These are phyloP conservation scores for Eueides isabella DNA, from an alignment of 1,140 invertebrate species.

Conservation along the genomic window DNA sequence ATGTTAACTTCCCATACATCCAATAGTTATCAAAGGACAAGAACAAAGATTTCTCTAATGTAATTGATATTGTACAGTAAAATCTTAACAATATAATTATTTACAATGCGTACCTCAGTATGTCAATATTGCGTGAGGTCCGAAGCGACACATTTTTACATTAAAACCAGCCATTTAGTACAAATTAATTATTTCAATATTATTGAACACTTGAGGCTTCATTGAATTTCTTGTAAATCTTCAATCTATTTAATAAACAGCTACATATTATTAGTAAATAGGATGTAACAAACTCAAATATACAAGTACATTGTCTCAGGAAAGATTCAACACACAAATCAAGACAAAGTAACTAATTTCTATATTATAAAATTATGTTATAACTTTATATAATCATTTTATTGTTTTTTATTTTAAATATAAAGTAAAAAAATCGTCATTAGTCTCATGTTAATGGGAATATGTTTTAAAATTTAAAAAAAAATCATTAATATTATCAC, in stretches of 20 bases:
- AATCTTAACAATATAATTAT: constrained; percentile 78
- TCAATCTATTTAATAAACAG: constrained; percentile 7
- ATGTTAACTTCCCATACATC: constrained; percentile 33
- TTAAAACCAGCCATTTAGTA: constrained; percentile 61
- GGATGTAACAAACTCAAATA: neutral
- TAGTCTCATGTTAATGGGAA: too few species aligned
- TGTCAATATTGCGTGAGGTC: constrained; percentile 63
- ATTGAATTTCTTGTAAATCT: constrained; percentile 14
- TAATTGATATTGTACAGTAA: constrained; percentile 65
- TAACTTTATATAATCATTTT: too few species aligned
- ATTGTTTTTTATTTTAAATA: too few species aligned
- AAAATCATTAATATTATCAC: too few species aligned
- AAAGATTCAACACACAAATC: neutral
- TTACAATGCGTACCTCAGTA: constrained; percentile 73
- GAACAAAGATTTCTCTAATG: constrained; percentile 29
- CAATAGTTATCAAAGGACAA: constrained; percentile 30
- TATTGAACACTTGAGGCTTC: constrained; percentile 71
- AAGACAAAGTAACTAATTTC: neutral
- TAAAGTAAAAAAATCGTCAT: too few species aligned
- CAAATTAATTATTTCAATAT: constrained; percentile 54
- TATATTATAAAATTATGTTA: neutral
- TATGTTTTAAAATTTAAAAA: too few species aligned
- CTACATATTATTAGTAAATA: constrained; percentile 6
- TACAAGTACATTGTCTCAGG: neutral
- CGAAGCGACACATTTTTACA: constrained; percentile 59